Base-by-base conservation (phyloP, 2,113 vertebrate species). In the Cyanocitta stelleri region DNA sequence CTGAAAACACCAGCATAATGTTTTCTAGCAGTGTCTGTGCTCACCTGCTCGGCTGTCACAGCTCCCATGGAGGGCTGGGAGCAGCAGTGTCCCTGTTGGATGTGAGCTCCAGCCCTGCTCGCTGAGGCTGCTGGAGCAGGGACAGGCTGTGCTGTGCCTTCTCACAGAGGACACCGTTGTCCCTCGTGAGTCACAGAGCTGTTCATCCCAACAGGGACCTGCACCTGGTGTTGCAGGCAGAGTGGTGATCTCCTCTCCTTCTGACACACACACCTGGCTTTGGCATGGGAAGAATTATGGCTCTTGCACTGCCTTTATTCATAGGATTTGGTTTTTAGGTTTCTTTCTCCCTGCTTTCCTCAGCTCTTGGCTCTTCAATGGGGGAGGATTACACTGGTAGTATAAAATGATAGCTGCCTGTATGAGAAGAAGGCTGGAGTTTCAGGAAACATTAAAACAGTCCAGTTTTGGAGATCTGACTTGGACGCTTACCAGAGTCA, bases 101-200 rank as follows among this genome's bases (percentile, higher is more conserved):
- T 19, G 22, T 2, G 41, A 37, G 43, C 51, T 77, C 4, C 6
- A 69, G 66, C n/a, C 0, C 69, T 23, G 63, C 52, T 85, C 0
- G 6, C 0, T 0, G 1, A 61, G 58, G 68, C 71, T 0, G 0
- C 87, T 68, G 84, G 27, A 62, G 49, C 8, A 1, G 86, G 89
- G 66, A 71, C 64, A 48, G 52, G n/a, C 61, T 8, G 19, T 71
- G 75, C 90, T 64, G 75, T 86, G 49, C 37, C 27, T 32, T 74
- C 0, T 0, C 9, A 7, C 44, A 49, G 26, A 29, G 85, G 82
- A 82, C 67, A 19, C 14, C 0, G 0, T 4, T 52, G 80, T 55
- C 67, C 63, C 54, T 32, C 5, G 3, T 27, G 75, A 88, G 51
- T 86, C 51, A 18, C 29, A 1, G 56, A 22, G 35, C 46, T 13